Conservation (phyloP, 2,888 invertebrate species). For the Amblyjoppa proteus region DNA sequence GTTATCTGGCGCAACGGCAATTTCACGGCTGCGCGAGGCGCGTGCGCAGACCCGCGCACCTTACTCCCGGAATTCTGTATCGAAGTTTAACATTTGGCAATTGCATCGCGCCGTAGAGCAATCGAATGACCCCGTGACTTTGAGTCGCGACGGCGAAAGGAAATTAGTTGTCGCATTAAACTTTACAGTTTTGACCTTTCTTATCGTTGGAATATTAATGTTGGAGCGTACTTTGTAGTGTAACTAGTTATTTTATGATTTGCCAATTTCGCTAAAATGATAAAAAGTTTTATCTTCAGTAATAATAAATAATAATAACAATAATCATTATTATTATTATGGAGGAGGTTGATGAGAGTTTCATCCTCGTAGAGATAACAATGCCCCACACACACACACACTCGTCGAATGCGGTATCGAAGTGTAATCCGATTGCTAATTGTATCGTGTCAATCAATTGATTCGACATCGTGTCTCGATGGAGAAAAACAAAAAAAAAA, state of each 20-base stretch:
- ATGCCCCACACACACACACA: too few species aligned
- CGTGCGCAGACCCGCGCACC: slow-evolving; percentile 58
- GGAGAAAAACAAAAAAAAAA: neutral
- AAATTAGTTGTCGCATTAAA: neutral
- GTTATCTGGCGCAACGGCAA: slow-evolving; percentile 53
- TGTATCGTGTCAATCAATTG: neutral
- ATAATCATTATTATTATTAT: neutral
- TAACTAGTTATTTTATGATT: neutral
- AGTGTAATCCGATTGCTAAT: neutral
- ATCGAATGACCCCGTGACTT: neutral
- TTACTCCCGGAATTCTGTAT: slow-evolving; percentile 48
- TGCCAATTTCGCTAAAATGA: neutral
- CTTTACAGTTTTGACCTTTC: neutral
- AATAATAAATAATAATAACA: neutral
- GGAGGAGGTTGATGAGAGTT: neutral
- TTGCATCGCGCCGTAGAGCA: neutral
- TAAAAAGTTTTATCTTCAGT: neutral
- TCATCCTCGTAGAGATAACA: too few species aligned
- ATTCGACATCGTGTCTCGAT: neutral
- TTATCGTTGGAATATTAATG: neutral
- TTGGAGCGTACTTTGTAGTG: neutral
- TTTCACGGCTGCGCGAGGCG: slow-evolving; percentile 45
- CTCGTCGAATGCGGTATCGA: too few species aligned
- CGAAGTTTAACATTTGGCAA: neutral
- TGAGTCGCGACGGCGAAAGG: neutral